A percentile compares a stretch with the other conserved stretches of the same genome.
These are phyloP conservation scores for Trissolcus basalis DNA, from an alignment of 1,140 invertebrate species.

Conservation along the genomic window DNA sequence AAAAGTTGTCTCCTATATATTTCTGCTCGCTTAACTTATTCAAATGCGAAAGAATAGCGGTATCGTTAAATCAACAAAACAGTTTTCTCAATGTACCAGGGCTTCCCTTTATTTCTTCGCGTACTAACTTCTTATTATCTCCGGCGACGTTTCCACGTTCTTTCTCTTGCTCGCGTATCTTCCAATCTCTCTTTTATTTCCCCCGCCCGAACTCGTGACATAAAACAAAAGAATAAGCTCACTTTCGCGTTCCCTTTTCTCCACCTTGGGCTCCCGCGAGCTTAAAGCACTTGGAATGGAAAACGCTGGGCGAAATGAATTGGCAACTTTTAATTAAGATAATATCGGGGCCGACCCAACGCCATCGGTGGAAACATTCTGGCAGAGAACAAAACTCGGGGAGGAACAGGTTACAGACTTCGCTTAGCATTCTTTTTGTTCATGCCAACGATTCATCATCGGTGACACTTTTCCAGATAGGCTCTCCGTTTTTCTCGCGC, in stretches of 20 bases:
- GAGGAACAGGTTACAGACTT: slow-evolving; percentile 62
- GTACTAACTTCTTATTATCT: slow-evolving; percentile 72
- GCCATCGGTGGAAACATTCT: slow-evolving; percentile 51
- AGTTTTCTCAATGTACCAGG: slow-evolving; percentile 53
- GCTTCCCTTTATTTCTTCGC: slow-evolving; percentile 70
- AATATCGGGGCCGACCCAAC: slow-evolving; percentile 63
- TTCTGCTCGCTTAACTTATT: slow-evolving; percentile 43
- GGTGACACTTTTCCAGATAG: slow-evolving; percentile 76
- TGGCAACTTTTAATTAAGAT: slow-evolving; percentile 78
- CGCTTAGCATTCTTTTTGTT: slow-evolving; percentile 76
- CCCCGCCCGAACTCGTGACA: slow-evolving; percentile 55
- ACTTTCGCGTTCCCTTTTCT: slow-evolving; percentile 41
- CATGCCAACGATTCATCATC: slow-evolving; percentile 77
- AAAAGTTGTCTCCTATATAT: slow-evolving; percentile 28
- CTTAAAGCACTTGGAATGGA: slow-evolving; percentile 51
- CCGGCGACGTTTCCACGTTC: slow-evolving; percentile 62
- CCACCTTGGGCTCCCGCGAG: slow-evolving; percentile 25
- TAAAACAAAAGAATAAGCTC: slow-evolving; percentile 71
- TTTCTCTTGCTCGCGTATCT: slow-evolving; percentile 60
- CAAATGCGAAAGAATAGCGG: slow-evolving; percentile 44
- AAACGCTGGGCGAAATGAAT: slow-evolving; percentile 72
- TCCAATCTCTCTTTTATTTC: slow-evolving; percentile 57
- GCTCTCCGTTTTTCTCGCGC: slow-evolving; percentile 60
- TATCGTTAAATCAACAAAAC: slow-evolving; percentile 58
- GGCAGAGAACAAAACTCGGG: slow-evolving; percentile 39